These are phyloP conservation scores for Cisticola juncidis DNA, from an alignment of 2,113 vertebrate genomes.

Conservation along the genomic window DNA sequence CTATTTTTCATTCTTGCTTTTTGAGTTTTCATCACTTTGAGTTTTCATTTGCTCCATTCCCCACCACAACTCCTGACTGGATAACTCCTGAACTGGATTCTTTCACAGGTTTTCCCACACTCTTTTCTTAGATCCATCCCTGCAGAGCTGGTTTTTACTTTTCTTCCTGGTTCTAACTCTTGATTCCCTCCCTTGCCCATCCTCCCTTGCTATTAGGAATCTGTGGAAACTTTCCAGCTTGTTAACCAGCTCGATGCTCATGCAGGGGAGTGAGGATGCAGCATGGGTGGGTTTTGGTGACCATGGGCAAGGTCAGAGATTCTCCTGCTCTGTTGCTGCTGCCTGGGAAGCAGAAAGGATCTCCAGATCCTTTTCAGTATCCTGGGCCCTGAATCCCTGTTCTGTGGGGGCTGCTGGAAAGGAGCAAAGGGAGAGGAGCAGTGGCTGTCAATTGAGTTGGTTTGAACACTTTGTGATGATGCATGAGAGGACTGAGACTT, in stretches of 20 bases:
- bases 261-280: background rate
- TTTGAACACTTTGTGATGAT: background rate
- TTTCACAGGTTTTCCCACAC: background rate
- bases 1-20: background rate
- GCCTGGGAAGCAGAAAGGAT: background rate
- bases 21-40: background rate
- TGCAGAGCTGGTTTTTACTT: background rate
- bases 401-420: background rate
- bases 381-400: background rate
- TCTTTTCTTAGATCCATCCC: background rate
- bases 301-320: rapidly evolving
- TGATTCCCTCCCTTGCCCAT: background rate
- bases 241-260: background rate
- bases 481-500: background rate
- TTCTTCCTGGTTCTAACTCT: background rate
- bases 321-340: background rate
- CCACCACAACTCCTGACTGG: background rate
- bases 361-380: background rate
- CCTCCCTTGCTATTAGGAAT: background rate
- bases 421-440: background rate
- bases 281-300: background rate
- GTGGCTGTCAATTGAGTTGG: background rate
- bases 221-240: background rate
- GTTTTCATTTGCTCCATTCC: background rate
- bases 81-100: background rate